These are phyloP conservation scores for Nymphalis polychloros DNA, from an alignment of 2,888 invertebrate genomes.

Conservation along the genomic window DNA sequence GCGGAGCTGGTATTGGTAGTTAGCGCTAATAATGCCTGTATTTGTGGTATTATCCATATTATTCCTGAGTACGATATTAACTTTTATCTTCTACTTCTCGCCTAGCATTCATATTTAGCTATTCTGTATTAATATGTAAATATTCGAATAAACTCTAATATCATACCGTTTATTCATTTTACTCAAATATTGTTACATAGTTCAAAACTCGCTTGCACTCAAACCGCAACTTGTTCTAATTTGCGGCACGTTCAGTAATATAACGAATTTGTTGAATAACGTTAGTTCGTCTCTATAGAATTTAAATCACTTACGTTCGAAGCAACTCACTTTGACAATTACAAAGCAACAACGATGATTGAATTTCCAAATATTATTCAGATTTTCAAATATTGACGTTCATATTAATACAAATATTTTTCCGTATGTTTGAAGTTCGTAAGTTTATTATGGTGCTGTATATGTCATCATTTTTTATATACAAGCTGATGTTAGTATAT, in stretches of 20 bases:
- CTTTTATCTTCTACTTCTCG: too few species aligned
- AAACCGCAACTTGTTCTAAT: slow-evolving; percentile 12
- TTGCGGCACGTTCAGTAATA: neutral
- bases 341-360: slow-evolving; percentile 9
- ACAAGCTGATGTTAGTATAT: too few species aligned
- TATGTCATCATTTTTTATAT: too few species aligned
- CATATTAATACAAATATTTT: too few species aligned
- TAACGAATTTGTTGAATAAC: slow-evolving; percentile 41
- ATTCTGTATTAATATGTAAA: neutral
- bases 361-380: neutral
- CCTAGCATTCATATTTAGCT: neutral
- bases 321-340: slow-evolving; percentile 11
- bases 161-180: neutral
- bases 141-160: neutral
- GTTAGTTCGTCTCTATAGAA: slow-evolving; percentile 46
- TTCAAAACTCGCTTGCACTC: neutral
- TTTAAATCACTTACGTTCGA: slow-evolving; percentile 25
- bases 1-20: too few species aligned
- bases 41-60: too few species aligned
- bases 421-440: too few species aligned
- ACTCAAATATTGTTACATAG: neutral
- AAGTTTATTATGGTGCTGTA: too few species aligned
- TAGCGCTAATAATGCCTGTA: too few species aligned
- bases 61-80: too few species aligned
- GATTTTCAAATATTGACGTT: too few species aligned